Evolutionary conservation across 1,140 invertebrate species (phyloP), one percentile per base, ranked within the genome.

Genomic region (Drosophila micromelanica): DNA sequence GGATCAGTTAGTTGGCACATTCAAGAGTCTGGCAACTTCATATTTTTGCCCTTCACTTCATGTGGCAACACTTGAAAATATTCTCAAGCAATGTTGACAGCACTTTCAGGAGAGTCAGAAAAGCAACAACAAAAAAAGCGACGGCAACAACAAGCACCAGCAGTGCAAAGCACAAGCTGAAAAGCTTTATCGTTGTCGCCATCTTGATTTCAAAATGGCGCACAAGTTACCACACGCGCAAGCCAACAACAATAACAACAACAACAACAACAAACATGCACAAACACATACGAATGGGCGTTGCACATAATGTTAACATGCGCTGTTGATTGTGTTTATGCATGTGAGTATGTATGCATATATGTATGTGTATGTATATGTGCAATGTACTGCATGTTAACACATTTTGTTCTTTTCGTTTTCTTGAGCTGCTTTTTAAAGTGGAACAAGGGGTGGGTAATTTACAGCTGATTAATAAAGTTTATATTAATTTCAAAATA

Each of bases 181-280:
- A 61, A 69, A 57, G 57, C 67, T 74, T 74, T 70, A 75, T 71
- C 61, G 59, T 71, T 71, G 73, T 59, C 68, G 73, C 68, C 73
- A 76, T 76, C 73, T 76, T 76, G 69, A 76, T 76, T 75, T 76
- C 61, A 76, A 76, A 76, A 76, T 76, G 73, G 73, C 73, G 69
- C 68, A 62, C 49, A 43, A 56, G 52, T 70, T 70, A 13, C 52
- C 61, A 69, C 54, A 69, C 64, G 49, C 64, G 63, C 54, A 62
- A 48, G 15, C 40, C 45, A 52, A 27, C 63, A 69, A 54, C 5
- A 57, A 57, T 60, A 61, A 27, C 12, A 54, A 27, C 49, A 68
- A 20, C 27, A 11, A 40, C n/a, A n/a, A n/a, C n/a, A n/a, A n/a
- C n/a, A n/a, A 38, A 51, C 43, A 38, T 54, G 43, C 32, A 37